A percentile compares a stretch with the other conserved stretches of the same genome.
Conservation (phyloP, 1,140 invertebrate genomes). For the Papilio polytes region DNA sequence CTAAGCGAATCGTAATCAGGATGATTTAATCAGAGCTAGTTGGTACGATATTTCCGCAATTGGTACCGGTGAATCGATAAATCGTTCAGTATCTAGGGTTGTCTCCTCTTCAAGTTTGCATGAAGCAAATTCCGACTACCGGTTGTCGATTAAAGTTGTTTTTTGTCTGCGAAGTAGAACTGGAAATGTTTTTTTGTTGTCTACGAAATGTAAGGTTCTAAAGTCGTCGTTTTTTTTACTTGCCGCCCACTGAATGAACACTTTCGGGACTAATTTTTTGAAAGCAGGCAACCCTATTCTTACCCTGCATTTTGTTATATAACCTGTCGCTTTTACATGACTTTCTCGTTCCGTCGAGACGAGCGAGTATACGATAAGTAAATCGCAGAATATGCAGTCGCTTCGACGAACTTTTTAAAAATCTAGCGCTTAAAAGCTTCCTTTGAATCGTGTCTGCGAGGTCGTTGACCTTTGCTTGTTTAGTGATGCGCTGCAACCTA, state of each 20-base stretch:
- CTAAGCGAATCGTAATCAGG: slow-evolving; percentile 1
- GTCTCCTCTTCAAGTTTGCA: not conserved
- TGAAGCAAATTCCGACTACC: not conserved
- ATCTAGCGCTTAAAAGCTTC: slow-evolving; percentile 31
- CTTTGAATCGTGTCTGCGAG: slow-evolving; percentile 31
- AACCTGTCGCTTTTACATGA: slow-evolving; percentile 24
- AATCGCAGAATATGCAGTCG: slow-evolving; percentile 4
- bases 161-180: not conserved
- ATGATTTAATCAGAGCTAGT: slow-evolving; percentile 2
- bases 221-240: not conserved
- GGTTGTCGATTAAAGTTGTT: not conserved
- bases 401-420: slow-evolving; percentile 28
- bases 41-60: slow-evolving; percentile 30
- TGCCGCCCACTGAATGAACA: too few relatives aligned
- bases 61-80: slow-evolving; percentile 24
- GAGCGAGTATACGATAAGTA: slow-evolving; percentile 6
- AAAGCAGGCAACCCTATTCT: not conserved
- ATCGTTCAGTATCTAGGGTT: slow-evolving; percentile 1
- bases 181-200: not conserved
- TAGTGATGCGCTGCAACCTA: slow-evolving; percentile 27
- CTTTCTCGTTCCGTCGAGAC: slow-evolving; percentile 2
- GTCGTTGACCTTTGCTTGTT: slow-evolving; percentile 18
- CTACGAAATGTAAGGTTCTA: too few relatives aligned
- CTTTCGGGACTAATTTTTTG: not conserved
- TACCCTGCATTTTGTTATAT: slow-evolving; percentile 16